Evolutionary conservation across 2,888 invertebrate genomes (phyloP), one percentile per base, ranked within the genome.

Genomic region (Zaprionus obscuricornis): DNA sequence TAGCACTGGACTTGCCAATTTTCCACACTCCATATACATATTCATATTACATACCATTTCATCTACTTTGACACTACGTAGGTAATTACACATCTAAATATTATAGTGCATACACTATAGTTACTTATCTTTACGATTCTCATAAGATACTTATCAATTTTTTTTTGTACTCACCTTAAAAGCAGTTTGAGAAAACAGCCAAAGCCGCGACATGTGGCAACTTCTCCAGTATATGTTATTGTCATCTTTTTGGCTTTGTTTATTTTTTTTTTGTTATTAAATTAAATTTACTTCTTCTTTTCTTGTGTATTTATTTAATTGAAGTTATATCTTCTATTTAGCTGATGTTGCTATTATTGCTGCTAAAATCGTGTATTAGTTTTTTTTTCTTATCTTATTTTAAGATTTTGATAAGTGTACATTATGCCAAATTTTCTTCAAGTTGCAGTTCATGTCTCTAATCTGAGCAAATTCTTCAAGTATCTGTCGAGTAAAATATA

Each of bases 101-200:
- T n/a, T n/a, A n/a, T n/a, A n/a, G n/a, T n/a, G n/a, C n/a, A n/a
- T n/a, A n/a, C n/a, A n/a, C n/a, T n/a, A n/a, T n/a, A n/a, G n/a
- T n/a, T n/a, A n/a, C n/a, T n/a, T n/a, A n/a, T n/a, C n/a, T n/a
- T n/a, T n/a, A n/a, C n/a, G n/a, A n/a, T n/a, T n/a, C n/a, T n/a
- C n/a, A n/a, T n/a, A n/a, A n/a, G n/a, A n/a, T n/a, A n/a, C n/a
- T n/a, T n/a, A n/a, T n/a, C n/a, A 20, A 34, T n/a, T 11, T 16
- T 31, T 5, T 34, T 37, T n/a, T n/a, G n/a, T n/a, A 81, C 88
- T 89, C 65, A 96, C 97, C 95, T 94, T 87, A 94, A 92, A 22
- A 97, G 91, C 86, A 97, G 92, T 91, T 95, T 96, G 76, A 96
- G 92, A 92, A 97, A 97, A 85, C 96, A 96, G 58, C 97, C 97